phyloP scores from a whole-genome alignment of 1,140 invertebrate genomes.

The Bombus ignitus region DNA sequence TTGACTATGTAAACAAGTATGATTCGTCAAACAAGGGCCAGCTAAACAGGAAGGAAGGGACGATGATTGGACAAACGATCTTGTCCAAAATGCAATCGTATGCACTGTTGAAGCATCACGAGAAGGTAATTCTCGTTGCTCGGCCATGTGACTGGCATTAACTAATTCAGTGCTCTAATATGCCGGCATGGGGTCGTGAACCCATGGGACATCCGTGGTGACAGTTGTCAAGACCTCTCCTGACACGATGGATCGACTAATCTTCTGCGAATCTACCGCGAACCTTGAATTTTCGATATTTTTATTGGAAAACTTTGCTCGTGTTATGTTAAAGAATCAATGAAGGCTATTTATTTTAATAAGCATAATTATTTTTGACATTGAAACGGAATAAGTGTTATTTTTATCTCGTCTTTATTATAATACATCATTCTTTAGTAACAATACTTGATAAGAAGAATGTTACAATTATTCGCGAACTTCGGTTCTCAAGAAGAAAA shows the following conservation, averaged over 20 bases:
- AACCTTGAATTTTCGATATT: background rate
- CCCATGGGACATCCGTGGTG: slow-evolving; percentile 70
- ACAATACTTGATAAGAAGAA: background rate
- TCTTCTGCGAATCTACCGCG: background rate
- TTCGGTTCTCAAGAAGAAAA: no score
- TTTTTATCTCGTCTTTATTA: no score
- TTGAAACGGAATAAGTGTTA: no score
- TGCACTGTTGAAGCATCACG: slow-evolving; percentile 60
- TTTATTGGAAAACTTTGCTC: background rate
- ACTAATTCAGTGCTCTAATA: slow-evolving; percentile 75
- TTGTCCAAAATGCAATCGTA: slow-evolving; percentile 72
- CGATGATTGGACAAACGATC: slow-evolving; percentile 70
- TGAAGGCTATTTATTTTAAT: background rate
- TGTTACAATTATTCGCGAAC: background rate
- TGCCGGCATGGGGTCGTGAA: slow-evolving; percentile 72
- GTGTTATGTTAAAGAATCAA: background rate
- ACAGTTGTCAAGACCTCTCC: background rate
- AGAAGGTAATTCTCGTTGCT: slow-evolving; percentile 65
- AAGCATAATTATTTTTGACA: no score
- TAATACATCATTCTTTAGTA: no score
- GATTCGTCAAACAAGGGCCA: slow-evolving; percentile 3
- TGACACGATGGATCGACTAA: background rate
- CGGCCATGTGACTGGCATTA: slow-evolving; percentile 71
- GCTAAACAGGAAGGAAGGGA: slow-evolving; percentile 68
- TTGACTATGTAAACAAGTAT: background rate